A percentile compares a stretch with the other conserved stretches of the same genome.
phyloP scores from a whole-genome alignment of 2,888 invertebrate species.

The Nasonovia ribisnigri region DNA sequence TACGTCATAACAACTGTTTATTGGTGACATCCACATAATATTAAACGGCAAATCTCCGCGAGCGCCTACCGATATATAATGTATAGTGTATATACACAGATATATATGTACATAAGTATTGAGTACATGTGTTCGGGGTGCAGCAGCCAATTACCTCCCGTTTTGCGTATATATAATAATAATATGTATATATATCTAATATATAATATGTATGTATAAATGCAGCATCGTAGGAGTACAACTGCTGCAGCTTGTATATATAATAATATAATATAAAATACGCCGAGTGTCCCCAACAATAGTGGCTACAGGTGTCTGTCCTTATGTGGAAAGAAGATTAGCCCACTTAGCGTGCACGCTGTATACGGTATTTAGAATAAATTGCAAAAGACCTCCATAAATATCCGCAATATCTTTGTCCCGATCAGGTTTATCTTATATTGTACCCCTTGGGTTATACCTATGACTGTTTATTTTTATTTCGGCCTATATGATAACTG shows the following conservation, averaged over 20 bases:
- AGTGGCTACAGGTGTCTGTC: conserved; percentile 53
- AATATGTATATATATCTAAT: no score
- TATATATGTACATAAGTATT: no score
- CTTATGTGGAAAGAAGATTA: conserved; percentile 62
- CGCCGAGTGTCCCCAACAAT: conserved; percentile 24
- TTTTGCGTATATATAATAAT: background rate
- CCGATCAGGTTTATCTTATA: conserved; percentile 36
- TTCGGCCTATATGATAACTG: background rate
- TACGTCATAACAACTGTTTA: conserved; percentile 36
- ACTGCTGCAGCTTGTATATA: background rate
- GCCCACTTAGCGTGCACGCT: conserved; percentile 51
- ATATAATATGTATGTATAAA: background rate
- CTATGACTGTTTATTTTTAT: background rate
- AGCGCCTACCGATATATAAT: background rate
- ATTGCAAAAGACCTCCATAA: conserved; percentile 44
- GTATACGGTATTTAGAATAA: conserved; percentile 52
- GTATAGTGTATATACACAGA: background rate
- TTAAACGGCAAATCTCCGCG: background rate
- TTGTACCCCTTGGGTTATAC: background rate
- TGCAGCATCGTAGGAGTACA: background rate
- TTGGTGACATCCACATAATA: conserved; percentile 22
- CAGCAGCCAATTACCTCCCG: conserved; percentile 51
- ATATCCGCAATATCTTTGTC: conserved; percentile 48
- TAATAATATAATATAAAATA: conserved; percentile 10
- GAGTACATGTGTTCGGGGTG: conserved; percentile 44